phyloP scores from a whole-genome alignment of 2,888 invertebrate genomes.

The Clunio marinus region DNA sequence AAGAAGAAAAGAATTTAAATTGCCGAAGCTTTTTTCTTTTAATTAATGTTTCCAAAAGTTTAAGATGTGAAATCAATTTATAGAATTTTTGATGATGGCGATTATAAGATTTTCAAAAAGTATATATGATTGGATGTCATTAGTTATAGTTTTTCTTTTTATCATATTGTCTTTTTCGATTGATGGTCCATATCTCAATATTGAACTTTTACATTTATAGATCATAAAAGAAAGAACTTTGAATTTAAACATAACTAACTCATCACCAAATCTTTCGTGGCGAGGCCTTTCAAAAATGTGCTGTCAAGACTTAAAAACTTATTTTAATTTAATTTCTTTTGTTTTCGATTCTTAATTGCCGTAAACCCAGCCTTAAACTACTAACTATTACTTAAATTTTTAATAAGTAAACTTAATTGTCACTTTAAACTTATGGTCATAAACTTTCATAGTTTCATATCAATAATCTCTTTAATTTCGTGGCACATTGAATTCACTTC shows the following conservation, averaged over 20 bases:
- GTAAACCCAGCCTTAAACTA: conserved; percentile 36
- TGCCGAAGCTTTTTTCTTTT: too few relatives aligned
- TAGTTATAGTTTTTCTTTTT: neutral
- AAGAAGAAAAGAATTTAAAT: too few relatives aligned
- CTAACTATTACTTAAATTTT: conserved; percentile 12
- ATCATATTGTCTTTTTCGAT: conserved; percentile 38
- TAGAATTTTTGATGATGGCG: too few relatives aligned
- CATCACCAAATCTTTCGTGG: too few relatives aligned
- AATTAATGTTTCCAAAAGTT: too few relatives aligned
- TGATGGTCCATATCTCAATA: conserved; percentile 33
- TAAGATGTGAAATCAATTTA: too few relatives aligned
- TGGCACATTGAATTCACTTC: conserved; percentile 39
- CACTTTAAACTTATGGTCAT: conserved; percentile 15
- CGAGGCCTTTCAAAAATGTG: too few relatives aligned
- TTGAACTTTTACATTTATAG: conserved; percentile 10
- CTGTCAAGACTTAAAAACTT: neutral
- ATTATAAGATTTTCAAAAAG: neutral
- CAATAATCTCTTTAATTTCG: conserved; percentile 15
- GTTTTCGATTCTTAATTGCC: conserved; percentile 32
- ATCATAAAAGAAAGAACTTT: too few relatives aligned
- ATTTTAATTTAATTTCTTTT: neutral
- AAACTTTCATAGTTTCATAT: conserved; percentile 17
- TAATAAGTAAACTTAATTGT: conserved; percentile 33
- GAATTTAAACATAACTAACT: too few relatives aligned
- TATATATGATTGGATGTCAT: neutral